Conservation (phyloP, 2,888 invertebrate genomes). For the Hemicrepidius hirtus region DNA sequence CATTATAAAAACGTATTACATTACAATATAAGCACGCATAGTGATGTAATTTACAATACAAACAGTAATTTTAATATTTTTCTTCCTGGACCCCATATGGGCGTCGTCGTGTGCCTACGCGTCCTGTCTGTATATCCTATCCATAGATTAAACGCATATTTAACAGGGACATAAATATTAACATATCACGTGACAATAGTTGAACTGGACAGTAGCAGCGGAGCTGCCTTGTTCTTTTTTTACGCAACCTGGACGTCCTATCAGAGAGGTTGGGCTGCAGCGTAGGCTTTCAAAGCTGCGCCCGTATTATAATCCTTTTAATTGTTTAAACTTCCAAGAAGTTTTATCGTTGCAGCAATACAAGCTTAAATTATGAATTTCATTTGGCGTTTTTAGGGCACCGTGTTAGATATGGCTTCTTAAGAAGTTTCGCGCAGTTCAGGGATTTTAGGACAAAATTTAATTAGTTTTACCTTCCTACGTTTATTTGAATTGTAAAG, state of each 20-base stretch:
- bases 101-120: constrained; percentile 42
- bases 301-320: constrained; percentile 45
- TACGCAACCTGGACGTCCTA: constrained; percentile 39
- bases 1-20: constrained; percentile 2
- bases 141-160: constrained; percentile 36
- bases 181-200: constrained; percentile 40
- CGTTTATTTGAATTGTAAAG: no score
- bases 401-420: neutral
- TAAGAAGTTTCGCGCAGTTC: constrained; percentile 4
- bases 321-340: constrained; percentile 43
- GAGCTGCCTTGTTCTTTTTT: constrained; percentile 18
- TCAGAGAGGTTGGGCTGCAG: constrained; percentile 26
- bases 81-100: constrained; percentile 37
- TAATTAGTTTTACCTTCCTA: no score
- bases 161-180: constrained; percentile 43
- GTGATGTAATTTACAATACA: constrained; percentile 34
- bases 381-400: constrained; percentile 29
- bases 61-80: constrained; percentile 41
- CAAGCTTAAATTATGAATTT: constrained; percentile 36
- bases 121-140: constrained; percentile 38
- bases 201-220: constrained; percentile 20
- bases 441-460: neutral
- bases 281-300: constrained; percentile 45
- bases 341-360: constrained; percentile 35
- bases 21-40: constrained; percentile 18